Evolutionary conservation across 2,797 vertebrate genomes (phyloP).

Genomic region (Premnoplex brunnescens): DNA sequence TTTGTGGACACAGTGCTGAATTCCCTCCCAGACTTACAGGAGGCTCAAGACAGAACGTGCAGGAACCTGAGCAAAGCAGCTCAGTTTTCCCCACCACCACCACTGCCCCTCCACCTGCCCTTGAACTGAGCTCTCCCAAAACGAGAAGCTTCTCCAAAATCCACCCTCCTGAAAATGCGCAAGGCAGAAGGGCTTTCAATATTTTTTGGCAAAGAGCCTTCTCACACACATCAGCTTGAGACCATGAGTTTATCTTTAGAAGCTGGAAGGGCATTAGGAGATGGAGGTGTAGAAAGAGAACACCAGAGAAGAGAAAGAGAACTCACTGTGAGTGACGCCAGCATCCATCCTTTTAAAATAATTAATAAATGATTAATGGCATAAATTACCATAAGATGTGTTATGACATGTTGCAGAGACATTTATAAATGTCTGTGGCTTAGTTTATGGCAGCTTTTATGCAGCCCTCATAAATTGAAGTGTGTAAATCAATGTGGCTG

Average conservation of each 20-base stretch:
- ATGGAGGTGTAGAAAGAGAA: not conserved
- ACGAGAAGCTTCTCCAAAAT: rapidly evolving
- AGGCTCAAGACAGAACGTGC: not conserved
- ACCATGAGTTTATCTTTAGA: not conserved
- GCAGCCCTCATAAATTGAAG: conserved; percentile 52
- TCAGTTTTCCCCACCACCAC: not conserved
- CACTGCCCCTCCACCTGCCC: not conserved
- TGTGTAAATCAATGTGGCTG: conserved; percentile 66
- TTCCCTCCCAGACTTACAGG: rapidly evolving
- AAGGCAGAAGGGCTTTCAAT: not conserved
- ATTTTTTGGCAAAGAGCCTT: not conserved
- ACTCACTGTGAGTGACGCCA: not conserved
- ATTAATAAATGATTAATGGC: conserved; percentile 35
- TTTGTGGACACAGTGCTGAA: rapidly evolving
- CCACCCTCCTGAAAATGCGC: not conserved
- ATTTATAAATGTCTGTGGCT: conserved; percentile 59
- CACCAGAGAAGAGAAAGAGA: not conserved
- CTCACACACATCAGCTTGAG: not conserved
- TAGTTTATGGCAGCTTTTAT: conserved; percentile 58
- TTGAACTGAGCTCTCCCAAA: not conserved
- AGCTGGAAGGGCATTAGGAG: not conserved
- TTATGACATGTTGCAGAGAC: conserved; percentile 68
- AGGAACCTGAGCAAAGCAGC: not conserved
- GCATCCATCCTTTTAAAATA: not conserved
- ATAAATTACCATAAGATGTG: conserved; percentile 55